Evolutionary conservation across 2,113 vertebrate species (phyloP), one percentile per base, ranked within the genome.

Genomic region (Scalopus aquaticus): DNA sequence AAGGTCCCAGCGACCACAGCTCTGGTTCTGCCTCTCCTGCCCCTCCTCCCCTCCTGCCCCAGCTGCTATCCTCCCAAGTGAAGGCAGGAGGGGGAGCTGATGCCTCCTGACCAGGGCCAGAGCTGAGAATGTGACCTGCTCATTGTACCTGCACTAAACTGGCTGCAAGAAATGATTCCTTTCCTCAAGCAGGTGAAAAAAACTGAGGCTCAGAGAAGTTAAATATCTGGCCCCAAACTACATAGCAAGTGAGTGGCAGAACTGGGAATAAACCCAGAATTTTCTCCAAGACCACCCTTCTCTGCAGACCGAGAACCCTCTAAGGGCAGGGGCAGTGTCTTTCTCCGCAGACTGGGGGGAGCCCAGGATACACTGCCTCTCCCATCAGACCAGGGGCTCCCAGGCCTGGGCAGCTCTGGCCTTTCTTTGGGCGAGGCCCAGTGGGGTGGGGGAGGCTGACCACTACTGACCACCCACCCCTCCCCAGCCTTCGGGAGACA

Each of bases 401-500:
- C 17, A 9, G 2, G 49, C 35, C 4, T 74, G 46, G 15, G 5
- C 28, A 37, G 26, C 39, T 42, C 60, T n/a, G 22, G 22, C 42
- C 51, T 58, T 81, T 13, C 69, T 73, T 16, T 16, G 42, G n/a
- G 46, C 16, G 58, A 42, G 77, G 62, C 32, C 64, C 32, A 16
- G 24, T 22, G 13, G 4, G 60, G 32, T 3, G 13, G 69, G 44
- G 58, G 24, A 65, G 11, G 26, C 67, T 1, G 30, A 26, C 6
- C 22, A 39, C 42, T 15, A 5, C 35, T 19, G 2, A 2, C 26
- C 1, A 1, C 2, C 28, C 13, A 0, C 4, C 46, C 32, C 51
- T 35, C 39, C 54, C 82, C 28, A 5, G 19, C 58, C 49, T 54
- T n/a, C n/a, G 1, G 86, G n/a, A n/a, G 37, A 26, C n/a, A 62